Conservation (phyloP, 2,113 vertebrate species). For the Barbus barbus region DNA sequence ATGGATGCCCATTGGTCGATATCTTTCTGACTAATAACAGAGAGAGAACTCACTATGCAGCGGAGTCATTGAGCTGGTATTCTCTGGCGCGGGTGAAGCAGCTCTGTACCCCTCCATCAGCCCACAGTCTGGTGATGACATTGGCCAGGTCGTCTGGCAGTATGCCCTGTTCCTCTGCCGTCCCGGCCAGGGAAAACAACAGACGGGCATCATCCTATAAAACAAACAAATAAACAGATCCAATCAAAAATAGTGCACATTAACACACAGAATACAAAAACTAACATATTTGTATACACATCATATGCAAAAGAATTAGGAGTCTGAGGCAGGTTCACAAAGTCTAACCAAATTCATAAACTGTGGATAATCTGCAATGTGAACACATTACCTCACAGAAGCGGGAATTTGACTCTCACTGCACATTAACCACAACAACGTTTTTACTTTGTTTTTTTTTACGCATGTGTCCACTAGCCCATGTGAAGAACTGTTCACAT, state of each 20-base stretch:
- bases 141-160: conserved; percentile 90
- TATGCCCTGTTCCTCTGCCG: conserved; percentile 91
- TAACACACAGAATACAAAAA: background rate
- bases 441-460: no score
- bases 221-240: background rate
- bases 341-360: no score
- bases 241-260: background rate
- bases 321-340: no score
- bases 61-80: conserved; percentile 88
- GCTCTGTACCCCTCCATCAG: conserved; percentile 89
- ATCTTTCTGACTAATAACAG: background rate
- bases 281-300: background rate
- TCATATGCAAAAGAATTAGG: background rate
- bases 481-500: no score
- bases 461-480: no score
- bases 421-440: no score
- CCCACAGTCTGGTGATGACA: conserved; percentile 91
- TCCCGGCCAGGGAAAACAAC: conserved; percentile 87
- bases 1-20: background rate
- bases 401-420: no score
- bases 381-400: no score
- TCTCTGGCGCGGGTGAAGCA: conserved; percentile 90
- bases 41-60: conserved; percentile 89
- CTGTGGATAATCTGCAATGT: no score
- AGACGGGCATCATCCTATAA: conserved; percentile 91